These are phyloP conservation scores for Elysia crispata DNA, from an alignment of 2,888 invertebrate species.

Conservation along the genomic window DNA sequence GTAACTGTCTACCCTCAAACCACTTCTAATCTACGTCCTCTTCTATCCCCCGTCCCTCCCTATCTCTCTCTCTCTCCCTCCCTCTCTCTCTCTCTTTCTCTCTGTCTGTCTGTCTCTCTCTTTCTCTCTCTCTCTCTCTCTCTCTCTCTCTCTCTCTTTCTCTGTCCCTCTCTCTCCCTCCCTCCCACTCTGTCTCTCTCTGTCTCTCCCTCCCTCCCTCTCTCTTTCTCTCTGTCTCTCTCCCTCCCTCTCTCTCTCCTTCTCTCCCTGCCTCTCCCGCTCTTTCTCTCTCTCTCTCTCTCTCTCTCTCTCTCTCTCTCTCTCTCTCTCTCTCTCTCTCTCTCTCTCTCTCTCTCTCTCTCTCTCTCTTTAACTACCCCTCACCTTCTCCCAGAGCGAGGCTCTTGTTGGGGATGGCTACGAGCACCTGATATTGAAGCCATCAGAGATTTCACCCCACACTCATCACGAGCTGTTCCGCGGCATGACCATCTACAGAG, in stretches of 20 bases:
- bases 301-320: not conserved
- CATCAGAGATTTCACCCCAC: constrained; percentile 78
- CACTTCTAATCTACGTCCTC: too few species aligned
- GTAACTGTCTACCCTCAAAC: too few species aligned
- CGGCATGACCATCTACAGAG: constrained; percentile 80
- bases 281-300: not conserved
- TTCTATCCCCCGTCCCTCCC: too few species aligned
- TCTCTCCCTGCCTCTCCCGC: not conserved
- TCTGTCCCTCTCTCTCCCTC: too few species aligned
- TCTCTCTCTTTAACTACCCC: not conserved
- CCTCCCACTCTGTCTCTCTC: too few species aligned
- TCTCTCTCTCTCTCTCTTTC: not conserved
- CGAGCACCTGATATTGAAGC: constrained; percentile 48
- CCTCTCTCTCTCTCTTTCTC: too few species aligned
- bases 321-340: not conserved
- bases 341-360: not conserved
- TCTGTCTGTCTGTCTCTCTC: too few species aligned
- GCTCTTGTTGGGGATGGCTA: constrained; percentile 57
- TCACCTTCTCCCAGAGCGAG: constrained; percentile 48
- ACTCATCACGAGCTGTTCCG: constrained; percentile 81
- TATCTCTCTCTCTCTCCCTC: too few species aligned
- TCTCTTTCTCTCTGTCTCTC: not conserved
- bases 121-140: not conserved
- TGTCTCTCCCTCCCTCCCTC: too few species aligned
- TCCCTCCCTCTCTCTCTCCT: not conserved